Base-by-base conservation (phyloP, 2,797 vertebrate species). In the Thaleichthys pacificus region DNA sequence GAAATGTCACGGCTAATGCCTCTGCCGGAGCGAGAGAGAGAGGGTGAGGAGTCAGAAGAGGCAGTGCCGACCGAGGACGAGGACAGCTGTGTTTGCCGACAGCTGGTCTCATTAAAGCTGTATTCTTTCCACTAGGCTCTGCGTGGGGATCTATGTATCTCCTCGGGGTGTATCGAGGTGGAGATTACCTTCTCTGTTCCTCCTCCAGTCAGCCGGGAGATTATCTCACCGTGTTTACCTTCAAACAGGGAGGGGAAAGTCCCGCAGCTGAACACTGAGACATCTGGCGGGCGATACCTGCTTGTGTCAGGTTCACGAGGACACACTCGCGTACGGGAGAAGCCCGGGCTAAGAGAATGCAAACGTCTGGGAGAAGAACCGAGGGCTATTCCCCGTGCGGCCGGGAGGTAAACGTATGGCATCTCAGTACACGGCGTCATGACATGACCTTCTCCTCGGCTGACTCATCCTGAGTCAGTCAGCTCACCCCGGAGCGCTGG, bases 1-100 rank as follows among this genome's bases (percentile, higher is more conserved):
- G 77, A 77, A 82, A 81, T 86, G 82, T 42, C 79, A 77, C 80
- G 11, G 21, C 49, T 51, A 49, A 51, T 66, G 22, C 65, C 14
- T 49, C 47, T 8, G 17, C 47, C 9, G 22, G 22, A 51, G 26
- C 21, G n/a, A 26, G 51, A 9, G n/a, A n/a, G 51, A 56, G 17
- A 56, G 51, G 42, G 11, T 47, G 42, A 47, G 42, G 42, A 47
- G 42, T 47, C 42, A 12, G 42, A 47, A 5, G 42, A 47, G 11
- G 14, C 42, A 3, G 42, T 1, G 9, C 17, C 5, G 51, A 56
- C 1, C 19, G 1, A n/a, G 19, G 51, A 56, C 6, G 5, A n/a
- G 1, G 51, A n/a, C 17, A 56, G 51, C 51, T 56, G 51, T 56
- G 51, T 56, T 56, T n/a, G 15, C 3, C 5, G 15, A 17, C 51